These are phyloP conservation scores for Chiroxiphia lanceolata DNA, from an alignment of 2,797 vertebrate genomes.

Conservation along the genomic window DNA sequence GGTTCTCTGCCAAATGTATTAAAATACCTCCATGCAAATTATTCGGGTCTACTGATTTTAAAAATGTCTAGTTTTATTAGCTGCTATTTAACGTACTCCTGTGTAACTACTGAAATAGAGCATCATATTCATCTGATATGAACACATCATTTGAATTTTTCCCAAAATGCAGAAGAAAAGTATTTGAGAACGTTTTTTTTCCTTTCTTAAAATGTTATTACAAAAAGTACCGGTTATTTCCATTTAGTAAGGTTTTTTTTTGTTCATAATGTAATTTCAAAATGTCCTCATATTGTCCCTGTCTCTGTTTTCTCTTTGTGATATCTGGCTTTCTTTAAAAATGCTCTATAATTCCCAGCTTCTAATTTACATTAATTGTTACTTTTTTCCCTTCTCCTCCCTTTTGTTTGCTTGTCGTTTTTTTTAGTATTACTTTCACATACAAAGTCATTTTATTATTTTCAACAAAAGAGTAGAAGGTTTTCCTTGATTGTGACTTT, in stretches of 20 bases:
- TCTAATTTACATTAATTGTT: background rate
- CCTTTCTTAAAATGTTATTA: background rate
- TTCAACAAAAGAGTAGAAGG: background rate
- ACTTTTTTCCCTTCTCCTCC: background rate
- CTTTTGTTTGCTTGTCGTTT: background rate
- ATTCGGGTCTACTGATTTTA: slow-evolving; percentile 52
- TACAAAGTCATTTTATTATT: background rate
- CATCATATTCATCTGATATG: slow-evolving; percentile 17
- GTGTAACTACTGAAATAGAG: slow-evolving; percentile 1
- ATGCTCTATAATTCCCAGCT: background rate
- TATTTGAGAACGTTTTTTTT: background rate
- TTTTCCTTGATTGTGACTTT: background rate
- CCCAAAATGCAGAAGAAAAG: background rate
- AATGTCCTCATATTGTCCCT: background rate
- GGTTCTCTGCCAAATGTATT: slow-evolving; percentile 53
- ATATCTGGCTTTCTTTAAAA: background rate
- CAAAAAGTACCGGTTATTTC: background rate
- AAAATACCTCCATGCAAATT: slow-evolving; percentile 58
- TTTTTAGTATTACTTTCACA: background rate
- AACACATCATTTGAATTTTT: background rate
- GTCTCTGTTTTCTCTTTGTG: background rate
- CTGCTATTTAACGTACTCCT: slow-evolving; percentile 58
- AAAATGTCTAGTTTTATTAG: slow-evolving; percentile 66
- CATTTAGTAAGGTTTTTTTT: background rate
- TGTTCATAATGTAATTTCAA: background rate